Conservation (phyloP, 2,113 vertebrate species). For the Hyperoodon ampullatus region DNA sequence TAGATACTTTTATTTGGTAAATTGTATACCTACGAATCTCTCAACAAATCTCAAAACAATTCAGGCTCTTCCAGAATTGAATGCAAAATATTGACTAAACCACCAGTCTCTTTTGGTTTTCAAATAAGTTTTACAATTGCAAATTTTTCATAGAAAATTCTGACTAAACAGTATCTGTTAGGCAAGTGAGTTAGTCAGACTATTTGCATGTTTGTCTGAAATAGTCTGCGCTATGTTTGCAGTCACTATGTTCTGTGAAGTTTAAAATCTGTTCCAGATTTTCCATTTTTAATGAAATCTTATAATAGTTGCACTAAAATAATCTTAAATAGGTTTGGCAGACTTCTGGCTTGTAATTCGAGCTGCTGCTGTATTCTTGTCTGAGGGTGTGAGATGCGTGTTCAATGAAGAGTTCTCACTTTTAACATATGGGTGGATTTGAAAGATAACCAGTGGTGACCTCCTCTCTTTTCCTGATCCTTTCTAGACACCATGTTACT, state of each 20-base stretch:
- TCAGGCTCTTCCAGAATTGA: slow-evolving; percentile 31
- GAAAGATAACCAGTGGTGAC: not conserved
- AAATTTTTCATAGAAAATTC: not conserved
- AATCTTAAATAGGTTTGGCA: not conserved
- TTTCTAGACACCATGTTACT: not conserved
- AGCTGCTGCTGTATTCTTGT: not conserved
- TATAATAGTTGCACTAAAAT: slow-evolving; percentile 9
- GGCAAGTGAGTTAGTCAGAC: not conserved
- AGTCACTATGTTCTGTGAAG: not conserved
- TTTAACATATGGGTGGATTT: not conserved
- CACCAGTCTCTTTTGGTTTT: slow-evolving; percentile 15
- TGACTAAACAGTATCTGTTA: not conserved
- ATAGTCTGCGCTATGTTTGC: not conserved
- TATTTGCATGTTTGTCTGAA: slow-evolving; percentile 40
- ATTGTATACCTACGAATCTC: not conserved
- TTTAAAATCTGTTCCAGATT: not conserved
- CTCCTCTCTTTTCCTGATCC: not conserved
- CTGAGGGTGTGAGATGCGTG: not conserved
- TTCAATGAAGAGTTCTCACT: not conserved
- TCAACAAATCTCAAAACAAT: slow-evolving; percentile 44
- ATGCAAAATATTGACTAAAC: slow-evolving; percentile 43
- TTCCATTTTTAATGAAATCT: slow-evolving; percentile 37
- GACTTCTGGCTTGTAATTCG: not conserved
- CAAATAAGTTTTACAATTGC: not conserved
- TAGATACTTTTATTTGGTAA: slow-evolving; percentile 53